Percentiles rank a stretch among this genome's conserved stretches.
Conservation (phyloP, 2,888 invertebrate genomes). For the Netelia inedita region DNA sequence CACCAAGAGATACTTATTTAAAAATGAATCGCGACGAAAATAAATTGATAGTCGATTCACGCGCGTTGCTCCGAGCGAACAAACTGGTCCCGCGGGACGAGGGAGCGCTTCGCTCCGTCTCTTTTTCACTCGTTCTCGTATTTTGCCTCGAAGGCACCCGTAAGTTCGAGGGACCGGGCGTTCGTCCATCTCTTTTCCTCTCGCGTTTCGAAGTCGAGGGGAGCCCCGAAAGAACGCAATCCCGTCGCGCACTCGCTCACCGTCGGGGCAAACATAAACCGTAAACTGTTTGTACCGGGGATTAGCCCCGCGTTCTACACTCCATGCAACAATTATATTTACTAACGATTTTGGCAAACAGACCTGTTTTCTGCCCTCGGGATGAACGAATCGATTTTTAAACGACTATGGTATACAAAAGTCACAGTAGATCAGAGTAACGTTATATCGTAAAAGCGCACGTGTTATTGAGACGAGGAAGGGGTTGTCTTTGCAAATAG, state of each 20-base stretch:
- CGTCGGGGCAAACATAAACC: slow-evolving; percentile 78
- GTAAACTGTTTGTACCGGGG: slow-evolving; percentile 83
- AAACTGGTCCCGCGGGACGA: slow-evolving; percentile 82
- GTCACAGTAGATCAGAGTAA: not conserved
- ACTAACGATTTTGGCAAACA: slow-evolving; percentile 50
- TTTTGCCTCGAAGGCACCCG: slow-evolving; percentile 18
- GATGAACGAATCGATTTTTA: slow-evolving; percentile 44
- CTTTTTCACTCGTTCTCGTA: slow-evolving; percentile 33
- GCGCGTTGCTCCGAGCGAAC: slow-evolving; percentile 71
- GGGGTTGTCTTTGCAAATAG: not conserved
- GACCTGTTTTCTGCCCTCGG: slow-evolving; percentile 5
- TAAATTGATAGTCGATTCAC: slow-evolving; percentile 84
- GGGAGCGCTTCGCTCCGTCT: slow-evolving; percentile 60
- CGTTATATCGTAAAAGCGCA: not conserved
- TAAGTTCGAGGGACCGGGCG: slow-evolving; percentile 5
- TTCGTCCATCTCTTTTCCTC: slow-evolving; percentile 44
- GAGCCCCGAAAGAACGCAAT: slow-evolving; percentile 33
- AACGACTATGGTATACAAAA: slow-evolving; percentile 28
- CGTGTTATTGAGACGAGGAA: not conserved
- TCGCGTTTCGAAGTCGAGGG: slow-evolving; percentile 24
- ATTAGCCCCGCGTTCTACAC: slow-evolving; percentile 76
- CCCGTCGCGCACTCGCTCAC: slow-evolving; percentile 60
- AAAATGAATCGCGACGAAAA: slow-evolving; percentile 79
- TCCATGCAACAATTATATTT: slow-evolving; percentile 73
- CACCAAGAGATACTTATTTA: slow-evolving; percentile 64